These are phyloP conservation scores for Teleogryllus occipitalis DNA, from an alignment of 1,140 invertebrate genomes.

Conservation along the genomic window DNA sequence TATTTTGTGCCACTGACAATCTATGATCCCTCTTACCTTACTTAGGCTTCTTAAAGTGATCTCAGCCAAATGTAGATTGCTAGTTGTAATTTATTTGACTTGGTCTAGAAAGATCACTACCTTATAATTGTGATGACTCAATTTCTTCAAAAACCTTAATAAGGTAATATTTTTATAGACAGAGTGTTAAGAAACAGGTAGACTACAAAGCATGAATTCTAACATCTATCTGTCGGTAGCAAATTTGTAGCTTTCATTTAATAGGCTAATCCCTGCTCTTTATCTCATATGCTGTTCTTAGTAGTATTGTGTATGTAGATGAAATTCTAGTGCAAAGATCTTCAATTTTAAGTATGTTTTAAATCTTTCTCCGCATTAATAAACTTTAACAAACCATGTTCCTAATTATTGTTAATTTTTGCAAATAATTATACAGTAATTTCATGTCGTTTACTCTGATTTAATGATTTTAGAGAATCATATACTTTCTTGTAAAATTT, in stretches of 20 bases:
- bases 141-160: not conserved
- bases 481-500: no score
- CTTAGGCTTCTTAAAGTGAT: conserved; percentile 4
- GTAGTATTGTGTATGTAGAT: conserved; percentile 2
- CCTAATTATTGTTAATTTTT: no score
- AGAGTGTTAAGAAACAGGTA: not conserved
- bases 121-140: not conserved
- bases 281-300: not conserved
- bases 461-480: no score
- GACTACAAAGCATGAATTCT: not conserved
- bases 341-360: not conserved
- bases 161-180: not conserved
- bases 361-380: not conserved
- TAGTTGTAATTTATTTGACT: conserved; percentile 2
- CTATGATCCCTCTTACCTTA: not conserved
- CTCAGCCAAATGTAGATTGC: conserved; percentile 3
- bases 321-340: not conserved
- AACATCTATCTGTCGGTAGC: conserved; percentile 3
- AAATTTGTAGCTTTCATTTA: conserved; percentile 1
- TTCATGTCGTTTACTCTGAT: no score
- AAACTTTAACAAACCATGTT: no score
- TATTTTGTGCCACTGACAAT: not conserved
- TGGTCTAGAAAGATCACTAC: not conserved
- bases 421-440: no score
- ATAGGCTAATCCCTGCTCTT: conserved; percentile 3